These are phyloP conservation scores for Drosophila dunni DNA, from an alignment of 1,140 invertebrate species.

Conservation along the genomic window DNA sequence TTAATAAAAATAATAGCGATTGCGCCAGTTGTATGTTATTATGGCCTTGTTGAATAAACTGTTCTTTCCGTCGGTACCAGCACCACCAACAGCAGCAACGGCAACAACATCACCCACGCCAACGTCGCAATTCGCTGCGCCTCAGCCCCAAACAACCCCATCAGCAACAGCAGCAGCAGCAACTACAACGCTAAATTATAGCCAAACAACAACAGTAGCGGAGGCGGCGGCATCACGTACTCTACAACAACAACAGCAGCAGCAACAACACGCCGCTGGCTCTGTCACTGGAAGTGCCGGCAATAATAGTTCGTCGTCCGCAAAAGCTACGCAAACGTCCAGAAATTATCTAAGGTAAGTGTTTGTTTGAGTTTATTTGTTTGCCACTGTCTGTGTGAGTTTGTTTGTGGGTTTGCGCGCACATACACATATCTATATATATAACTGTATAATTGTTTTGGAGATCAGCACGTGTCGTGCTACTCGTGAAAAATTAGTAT, in stretches of 20 bases:
- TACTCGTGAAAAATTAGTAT: conserved; percentile 16
- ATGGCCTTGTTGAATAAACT: conserved; percentile 84
- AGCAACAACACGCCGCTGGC: conserved; percentile 47
- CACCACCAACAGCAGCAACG: conserved; percentile 56
- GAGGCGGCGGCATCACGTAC: conserved; percentile 73
- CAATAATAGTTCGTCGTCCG: conserved; percentile 77
- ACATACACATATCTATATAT: conserved; percentile 12
- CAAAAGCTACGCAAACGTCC: conserved; percentile 79
- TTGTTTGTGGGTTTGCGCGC: conserved; percentile 1
- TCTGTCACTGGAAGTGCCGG: conserved; percentile 42
- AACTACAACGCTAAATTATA: conserved; percentile 51
- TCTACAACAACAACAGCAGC: no score
- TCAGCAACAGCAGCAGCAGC: conserved; percentile 25
- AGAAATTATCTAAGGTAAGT: conserved; percentile 85
- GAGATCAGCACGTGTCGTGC: conserved; percentile 31
- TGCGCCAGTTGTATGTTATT: conserved; percentile 75
- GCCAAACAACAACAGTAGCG: conserved; percentile 64
- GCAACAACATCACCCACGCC: conserved; percentile 52
- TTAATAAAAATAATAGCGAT: conserved; percentile 80
- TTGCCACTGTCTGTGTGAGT: conserved; percentile 23
- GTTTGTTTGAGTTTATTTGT: conserved; percentile 26
- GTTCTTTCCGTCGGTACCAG: conserved; percentile 79
- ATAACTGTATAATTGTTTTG: conserved; percentile 16
- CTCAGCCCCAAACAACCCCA: conserved; percentile 32
- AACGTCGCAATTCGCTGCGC: conserved; percentile 24